phyloP scores from a whole-genome alignment of 2,888 invertebrate genomes.

The Tenthredo mesomela region DNA sequence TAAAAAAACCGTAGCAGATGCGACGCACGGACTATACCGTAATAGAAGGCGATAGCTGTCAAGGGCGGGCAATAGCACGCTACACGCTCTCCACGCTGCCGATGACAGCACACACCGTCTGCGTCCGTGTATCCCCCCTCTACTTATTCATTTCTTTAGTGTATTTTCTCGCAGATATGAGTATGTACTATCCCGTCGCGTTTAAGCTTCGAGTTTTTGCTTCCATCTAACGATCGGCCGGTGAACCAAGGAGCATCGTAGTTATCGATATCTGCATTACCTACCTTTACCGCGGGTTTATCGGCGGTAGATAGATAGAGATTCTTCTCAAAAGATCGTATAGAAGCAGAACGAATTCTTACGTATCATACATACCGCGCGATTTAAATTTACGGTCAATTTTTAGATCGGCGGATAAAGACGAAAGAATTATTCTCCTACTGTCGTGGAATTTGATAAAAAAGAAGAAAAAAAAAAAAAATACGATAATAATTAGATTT shows the following conservation, averaged over 20 bases:
- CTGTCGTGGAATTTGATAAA: not conserved
- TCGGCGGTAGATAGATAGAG: not conserved
- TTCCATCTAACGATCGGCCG: constrained; percentile 44
- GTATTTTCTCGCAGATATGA: constrained; percentile 51
- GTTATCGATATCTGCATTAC: constrained; percentile 36
- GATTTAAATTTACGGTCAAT: too few species aligned
- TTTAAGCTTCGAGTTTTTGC: constrained; percentile 53
- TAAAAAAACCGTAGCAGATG: constrained; percentile 16
- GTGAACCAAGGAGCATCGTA: not conserved
- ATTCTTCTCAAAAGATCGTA: not conserved
- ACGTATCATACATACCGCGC: too few species aligned
- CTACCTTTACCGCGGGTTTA: not conserved
- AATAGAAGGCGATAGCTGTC: constrained; percentile 65
- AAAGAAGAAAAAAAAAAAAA: not conserved
- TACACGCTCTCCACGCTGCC: constrained; percentile 60
- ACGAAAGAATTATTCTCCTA: not conserved
- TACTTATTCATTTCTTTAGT: constrained; percentile 35
- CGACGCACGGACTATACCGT: constrained; percentile 53
- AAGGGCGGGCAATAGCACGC: constrained; percentile 61
- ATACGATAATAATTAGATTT: not conserved
- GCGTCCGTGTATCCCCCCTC: constrained; percentile 34
- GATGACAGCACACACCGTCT: constrained; percentile 62
- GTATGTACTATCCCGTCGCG: constrained; percentile 44
- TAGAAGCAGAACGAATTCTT: not conserved
- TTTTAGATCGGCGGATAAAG: not conserved